Base-by-base conservation (phyloP, 2,888 invertebrate species). In the Oscheius sp. region DNA sequence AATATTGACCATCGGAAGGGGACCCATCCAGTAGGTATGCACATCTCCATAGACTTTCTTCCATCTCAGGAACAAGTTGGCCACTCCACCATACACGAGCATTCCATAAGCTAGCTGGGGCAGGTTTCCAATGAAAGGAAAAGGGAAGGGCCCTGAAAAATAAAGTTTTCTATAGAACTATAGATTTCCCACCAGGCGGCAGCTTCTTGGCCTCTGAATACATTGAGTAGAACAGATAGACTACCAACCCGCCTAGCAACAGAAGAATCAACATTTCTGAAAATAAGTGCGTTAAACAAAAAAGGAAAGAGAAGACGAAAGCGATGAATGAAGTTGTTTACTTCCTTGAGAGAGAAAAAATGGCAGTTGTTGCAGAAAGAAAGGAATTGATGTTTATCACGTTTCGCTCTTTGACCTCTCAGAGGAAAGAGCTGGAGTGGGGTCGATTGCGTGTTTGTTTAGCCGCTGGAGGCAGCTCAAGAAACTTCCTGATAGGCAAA, bases 11-110 rank as follows among this genome's bases (percentile, higher is more conserved):
- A 72, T 70, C 2, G 81, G 77, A 1, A 78, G 37, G 7, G 76
- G 77, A 10, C 79, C 81, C 60, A 81, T 60, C 81, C 81, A 81
- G 1, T 79, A 29, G 11, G 81, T 79, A 70, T 73, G 76, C 21
- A 80, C 76, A 68, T 70, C 63, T 32, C 80, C 80, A 50, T 77
- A 77, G 4, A 65, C 65, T 21, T 65, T 48, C n/a, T 50, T 65
- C 29, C 33, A 47, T 21, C n/a, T 33, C 37, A 37, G 29, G 9
- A 65, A 47, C 33, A 42, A 47, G 2, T n/a, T 42, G 1, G 47
- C 50, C 32, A 32, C 47, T 51, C 65, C 51, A 21, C 65, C 65
- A 29, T 65, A 13, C 47, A 37, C 2, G 13, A 50, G 1, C 10
- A 47, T 47, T 13, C 21, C 35, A 29, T 51, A 29, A n/a, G 13